phyloP scores from a whole-genome alignment of 2,797 vertebrate species.

The Microtus obscurus region DNA sequence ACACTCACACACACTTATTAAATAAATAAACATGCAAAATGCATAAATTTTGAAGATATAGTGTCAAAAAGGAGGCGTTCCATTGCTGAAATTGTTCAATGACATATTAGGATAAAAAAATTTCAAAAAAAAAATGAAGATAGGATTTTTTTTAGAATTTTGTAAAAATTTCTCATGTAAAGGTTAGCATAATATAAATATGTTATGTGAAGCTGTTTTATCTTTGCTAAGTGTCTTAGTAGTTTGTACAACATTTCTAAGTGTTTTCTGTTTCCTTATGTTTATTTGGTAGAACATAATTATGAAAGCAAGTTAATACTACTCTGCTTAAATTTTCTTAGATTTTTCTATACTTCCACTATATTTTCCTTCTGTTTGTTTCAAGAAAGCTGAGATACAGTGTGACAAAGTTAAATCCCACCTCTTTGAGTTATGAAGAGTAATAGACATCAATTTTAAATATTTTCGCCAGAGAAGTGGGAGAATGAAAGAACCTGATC shows the following conservation, averaged over 20 bases:
- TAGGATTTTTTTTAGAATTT: neutral
- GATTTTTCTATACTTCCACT: neutral
- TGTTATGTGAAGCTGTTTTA: neutral
- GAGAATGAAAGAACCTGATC: neutral
- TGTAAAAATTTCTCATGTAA: neutral
- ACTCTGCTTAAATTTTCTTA: neutral
- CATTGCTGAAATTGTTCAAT: neutral
- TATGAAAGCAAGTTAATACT: neutral
- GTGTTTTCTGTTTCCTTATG: neutral
- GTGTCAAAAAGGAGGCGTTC: neutral
- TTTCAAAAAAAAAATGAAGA: neutral
- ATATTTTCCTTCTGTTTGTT: neutral
- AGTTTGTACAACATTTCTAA: neutral
- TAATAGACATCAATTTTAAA: neutral
- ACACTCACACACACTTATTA: neutral
- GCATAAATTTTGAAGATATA: neutral
- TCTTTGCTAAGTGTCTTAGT: neutral
- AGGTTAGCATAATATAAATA: neutral
- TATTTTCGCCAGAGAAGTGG: neutral
- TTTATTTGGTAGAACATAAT: neutral
- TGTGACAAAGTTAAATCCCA: neutral
- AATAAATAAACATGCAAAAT: neutral
- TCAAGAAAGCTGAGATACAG: neutral
- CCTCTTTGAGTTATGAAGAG: constrained; percentile 23
- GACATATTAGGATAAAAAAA: neutral